Percentiles rank a stretch among this genome's conserved stretches.
Evolutionary conservation across 1,140 invertebrate genomes (phyloP).

Genomic region (Calliopsis andreniformis): DNA sequence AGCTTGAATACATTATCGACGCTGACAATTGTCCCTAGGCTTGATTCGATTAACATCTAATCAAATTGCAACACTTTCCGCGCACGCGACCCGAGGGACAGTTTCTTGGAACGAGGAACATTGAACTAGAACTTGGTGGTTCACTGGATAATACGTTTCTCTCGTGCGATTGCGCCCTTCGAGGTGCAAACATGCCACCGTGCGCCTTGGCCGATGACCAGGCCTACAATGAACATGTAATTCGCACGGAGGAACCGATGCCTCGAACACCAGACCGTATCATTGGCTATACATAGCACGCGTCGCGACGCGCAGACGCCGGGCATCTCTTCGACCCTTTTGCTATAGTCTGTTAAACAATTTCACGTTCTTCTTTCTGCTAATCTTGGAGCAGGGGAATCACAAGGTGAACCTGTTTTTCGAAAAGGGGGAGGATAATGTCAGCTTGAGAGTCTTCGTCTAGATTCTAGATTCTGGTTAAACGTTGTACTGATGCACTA

Average conservation of each 20-base stretch:
- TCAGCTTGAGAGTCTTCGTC: too few relatives aligned
- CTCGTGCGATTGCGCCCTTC: neutral
- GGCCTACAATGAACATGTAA: conserved; percentile 66
- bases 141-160: neutral
- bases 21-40: too few relatives aligned
- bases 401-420: neutral
- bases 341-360: conserved; percentile 38
- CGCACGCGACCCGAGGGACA: neutral
- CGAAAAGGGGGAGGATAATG: neutral
- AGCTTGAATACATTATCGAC: neutral
- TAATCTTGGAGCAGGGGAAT: neutral
- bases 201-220: conserved; percentile 64
- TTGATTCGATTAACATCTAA: neutral
- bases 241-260: conserved; percentile 68
- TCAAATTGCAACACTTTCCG: neutral
- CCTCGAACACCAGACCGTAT: conserved; percentile 49
- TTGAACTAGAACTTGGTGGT: neutral
- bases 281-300: conserved; percentile 66
- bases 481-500: too few relatives aligned
- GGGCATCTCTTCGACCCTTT: conserved; percentile 39
- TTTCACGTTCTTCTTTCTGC: neutral
- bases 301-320: conserved; percentile 66
- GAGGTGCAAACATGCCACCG: conserved; percentile 20
- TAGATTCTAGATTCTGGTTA: too few relatives aligned
- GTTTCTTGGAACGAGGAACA: neutral